Evolutionary conservation across 1,140 invertebrate species (phyloP).

Genomic region (Hylyphantes graminicola): DNA sequence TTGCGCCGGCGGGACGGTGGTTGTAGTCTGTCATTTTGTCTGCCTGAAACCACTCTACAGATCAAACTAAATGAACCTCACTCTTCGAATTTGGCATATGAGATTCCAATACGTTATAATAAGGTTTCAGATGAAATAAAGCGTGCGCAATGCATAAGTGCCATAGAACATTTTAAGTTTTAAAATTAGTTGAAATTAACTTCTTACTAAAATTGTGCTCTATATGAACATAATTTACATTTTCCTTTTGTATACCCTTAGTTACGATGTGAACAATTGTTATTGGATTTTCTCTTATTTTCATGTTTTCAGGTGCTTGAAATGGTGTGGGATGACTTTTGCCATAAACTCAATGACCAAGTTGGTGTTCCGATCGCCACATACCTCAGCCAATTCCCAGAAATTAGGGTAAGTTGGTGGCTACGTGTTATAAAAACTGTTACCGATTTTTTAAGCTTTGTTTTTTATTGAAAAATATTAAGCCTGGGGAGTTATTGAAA

Average conservation of each 20-base stretch:
- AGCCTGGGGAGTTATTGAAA: not conserved
- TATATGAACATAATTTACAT: not conserved
- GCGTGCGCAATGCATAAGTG: no score
- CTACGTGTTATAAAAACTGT: not conserved
- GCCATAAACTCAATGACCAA: conserved; percentile 92
- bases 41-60: no score
- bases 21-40: no score
- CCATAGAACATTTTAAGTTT: no score
- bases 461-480: not conserved
- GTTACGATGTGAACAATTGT: not conserved
- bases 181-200: no score
- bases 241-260: not conserved
- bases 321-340: conserved; percentile 94
- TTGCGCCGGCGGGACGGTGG: no score
- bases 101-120: no score
- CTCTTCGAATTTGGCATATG: no score
- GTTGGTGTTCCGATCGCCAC: conserved; percentile 93
- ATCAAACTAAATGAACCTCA: no score
- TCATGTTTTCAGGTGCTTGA: conserved; percentile 75
- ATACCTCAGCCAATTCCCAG: conserved; percentile 77
- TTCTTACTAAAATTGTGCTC: no score
- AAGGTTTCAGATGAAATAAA: no score
- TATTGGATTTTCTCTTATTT: not conserved
- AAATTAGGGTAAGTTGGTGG: conserved; percentile 66
- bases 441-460: not conserved